These are phyloP conservation scores for Chelonia mydas DNA, from an alignment of 2,797 vertebrate species.

Conservation along the genomic window DNA sequence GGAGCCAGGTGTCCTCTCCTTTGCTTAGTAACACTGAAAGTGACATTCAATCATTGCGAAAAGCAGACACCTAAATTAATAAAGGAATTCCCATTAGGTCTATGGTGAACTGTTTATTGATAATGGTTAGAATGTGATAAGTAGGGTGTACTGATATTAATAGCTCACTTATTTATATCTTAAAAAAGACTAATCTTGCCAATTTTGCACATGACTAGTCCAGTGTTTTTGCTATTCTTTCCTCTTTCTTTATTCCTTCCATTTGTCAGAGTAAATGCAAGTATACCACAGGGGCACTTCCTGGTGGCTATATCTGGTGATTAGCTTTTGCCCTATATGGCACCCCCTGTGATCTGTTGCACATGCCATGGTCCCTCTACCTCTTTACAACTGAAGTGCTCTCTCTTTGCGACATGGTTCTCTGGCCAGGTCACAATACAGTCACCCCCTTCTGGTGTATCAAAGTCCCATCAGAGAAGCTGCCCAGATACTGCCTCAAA, in stretches of 20 bases:
- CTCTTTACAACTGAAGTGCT: background rate
- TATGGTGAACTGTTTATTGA: background rate
- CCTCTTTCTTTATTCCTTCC: background rate
- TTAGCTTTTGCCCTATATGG: no score
- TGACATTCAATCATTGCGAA: background rate
- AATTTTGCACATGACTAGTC: background rate
- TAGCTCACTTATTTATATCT: background rate
- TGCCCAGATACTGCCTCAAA: no score
- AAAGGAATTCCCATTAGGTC: background rate
- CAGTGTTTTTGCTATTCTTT: background rate
- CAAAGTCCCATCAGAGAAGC: background rate
- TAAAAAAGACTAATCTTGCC: background rate
- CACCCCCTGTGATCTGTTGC: no score
- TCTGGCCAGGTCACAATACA: background rate
- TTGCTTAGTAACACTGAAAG: background rate
- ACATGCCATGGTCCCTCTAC: no score
- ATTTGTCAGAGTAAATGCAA: background rate
- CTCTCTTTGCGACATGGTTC: background rate
- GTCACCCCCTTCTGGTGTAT: background rate
- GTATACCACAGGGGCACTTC: no score
- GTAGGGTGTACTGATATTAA: background rate
- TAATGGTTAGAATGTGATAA: background rate
- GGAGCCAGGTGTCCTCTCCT: background rate
- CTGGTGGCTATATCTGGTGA: no score
- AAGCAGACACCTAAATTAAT: background rate